Evolutionary conservation across 2,113 vertebrate genomes (phyloP).

Genomic region (Anoura caudifer): DNA sequence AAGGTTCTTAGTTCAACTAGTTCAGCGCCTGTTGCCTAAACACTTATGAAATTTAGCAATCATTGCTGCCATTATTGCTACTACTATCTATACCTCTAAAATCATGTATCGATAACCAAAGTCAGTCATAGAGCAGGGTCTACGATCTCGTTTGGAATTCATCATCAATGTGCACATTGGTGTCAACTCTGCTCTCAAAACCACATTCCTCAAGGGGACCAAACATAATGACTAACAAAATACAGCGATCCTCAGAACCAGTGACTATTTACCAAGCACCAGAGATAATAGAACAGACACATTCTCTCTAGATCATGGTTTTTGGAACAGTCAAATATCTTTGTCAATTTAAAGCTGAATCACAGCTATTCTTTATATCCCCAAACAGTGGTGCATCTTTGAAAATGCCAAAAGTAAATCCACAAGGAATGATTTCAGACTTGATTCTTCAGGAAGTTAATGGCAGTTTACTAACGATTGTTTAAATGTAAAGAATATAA

Average conservation of each 20-base stretch:
- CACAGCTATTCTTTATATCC: rapidly evolving
- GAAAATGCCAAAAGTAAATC: neutral
- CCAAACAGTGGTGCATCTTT: neutral
- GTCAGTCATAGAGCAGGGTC: neutral
- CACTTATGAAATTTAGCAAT: neutral
- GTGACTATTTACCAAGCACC: neutral
- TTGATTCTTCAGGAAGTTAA: neutral
- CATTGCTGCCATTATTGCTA: neutral
- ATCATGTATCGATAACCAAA: neutral
- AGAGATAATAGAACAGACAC: neutral
- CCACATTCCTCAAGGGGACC: too few species aligned
- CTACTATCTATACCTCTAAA: neutral
- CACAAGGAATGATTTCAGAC: neutral
- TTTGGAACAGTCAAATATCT: too few species aligned
- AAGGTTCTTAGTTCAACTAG: neutral
- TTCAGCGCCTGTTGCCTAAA: neutral
- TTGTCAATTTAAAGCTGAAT: neutral
- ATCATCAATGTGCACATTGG: neutral
- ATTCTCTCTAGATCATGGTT: neutral
- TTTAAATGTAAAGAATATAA: neutral
- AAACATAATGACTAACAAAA: neutral
- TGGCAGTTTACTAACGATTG: neutral
- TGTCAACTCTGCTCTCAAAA: neutral
- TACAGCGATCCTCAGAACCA: too few species aligned
- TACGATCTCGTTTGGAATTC: neutral